A percentile compares a stretch with the other conserved stretches of the same genome.
phyloP scores from a whole-genome alignment of 2,888 invertebrate genomes.

The Napeogenes inachia region DNA sequence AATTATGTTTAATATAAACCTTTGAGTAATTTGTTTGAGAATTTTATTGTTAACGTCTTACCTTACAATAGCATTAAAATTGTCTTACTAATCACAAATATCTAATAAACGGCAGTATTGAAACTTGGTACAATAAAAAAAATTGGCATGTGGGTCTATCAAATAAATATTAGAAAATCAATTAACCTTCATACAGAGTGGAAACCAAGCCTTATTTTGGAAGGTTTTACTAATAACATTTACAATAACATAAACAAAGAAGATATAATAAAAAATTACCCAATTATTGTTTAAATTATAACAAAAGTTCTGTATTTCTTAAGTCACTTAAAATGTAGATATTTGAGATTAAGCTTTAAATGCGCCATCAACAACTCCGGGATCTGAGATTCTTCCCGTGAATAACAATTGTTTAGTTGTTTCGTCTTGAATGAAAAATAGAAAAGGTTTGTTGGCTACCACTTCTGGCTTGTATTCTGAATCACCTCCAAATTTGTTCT shows the following conservation, averaged over 20 bases:
- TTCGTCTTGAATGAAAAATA: slow-evolving; percentile 89
- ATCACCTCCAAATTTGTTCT: slow-evolving; percentile 84
- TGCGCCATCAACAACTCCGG: slow-evolving; percentile 58
- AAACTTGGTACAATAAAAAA: no score
- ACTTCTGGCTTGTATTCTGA: slow-evolving; percentile 77
- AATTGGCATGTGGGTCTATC: no score
- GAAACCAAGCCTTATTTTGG: no score
- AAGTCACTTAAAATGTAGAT: slow-evolving; percentile 4
- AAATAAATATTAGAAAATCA: no score
- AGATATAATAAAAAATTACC: no score
- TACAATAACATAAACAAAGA: no score
- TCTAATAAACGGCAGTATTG: no score
- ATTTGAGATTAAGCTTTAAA: slow-evolving; percentile 37
- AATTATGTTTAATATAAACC: not conserved
- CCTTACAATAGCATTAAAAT: not conserved
- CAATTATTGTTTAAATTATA: no score
- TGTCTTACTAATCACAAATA: not conserved
- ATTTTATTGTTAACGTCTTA: not conserved
- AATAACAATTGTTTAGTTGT: slow-evolving; percentile 84
- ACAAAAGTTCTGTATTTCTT: no score
- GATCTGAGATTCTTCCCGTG: slow-evolving; percentile 84
- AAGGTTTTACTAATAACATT: no score
- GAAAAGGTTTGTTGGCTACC: slow-evolving; percentile 84
- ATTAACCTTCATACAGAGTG: no score
- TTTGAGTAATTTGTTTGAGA: slow-evolving; percentile 1